Base-by-base conservation (phyloP, 2,888 invertebrate species). In the Synanthedon formicaeformis region DNA sequence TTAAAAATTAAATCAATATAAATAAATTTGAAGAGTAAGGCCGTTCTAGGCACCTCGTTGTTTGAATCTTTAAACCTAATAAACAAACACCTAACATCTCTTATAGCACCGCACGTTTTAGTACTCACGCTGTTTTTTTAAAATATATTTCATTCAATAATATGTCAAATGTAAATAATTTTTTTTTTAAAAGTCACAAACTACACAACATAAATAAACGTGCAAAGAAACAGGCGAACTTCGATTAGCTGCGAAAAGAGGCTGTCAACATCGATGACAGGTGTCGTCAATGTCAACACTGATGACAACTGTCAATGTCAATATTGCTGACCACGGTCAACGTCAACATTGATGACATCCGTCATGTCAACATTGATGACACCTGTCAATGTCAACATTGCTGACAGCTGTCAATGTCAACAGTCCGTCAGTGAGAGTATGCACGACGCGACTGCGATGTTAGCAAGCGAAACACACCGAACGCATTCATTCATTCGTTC, bases 391-490 rank as follows among this genome's bases (percentile, higher is more conserved):
- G 41, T 41, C 41, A 4, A 18, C 18, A 18, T 2, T 18, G 18
- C 2, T 3, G 2, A 18, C 23, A 23, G 1, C 23, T 23, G 23
- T 23, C 23, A 23, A 23, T 52, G 51, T 51, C 56, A 52, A 52
- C 45, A 45, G 23, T 23, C 23, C 1, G 23, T 23, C 23, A 23
- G 23, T 23, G 23, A 1, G n/a, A 13, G 13, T 13, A 13, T 45
- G 45, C 41, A 51, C 49, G 48, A 54, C 49, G 52, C 54, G 52
- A 52, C 53, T 52, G 51, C 41, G 50, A 56, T 54, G 51, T 54
- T 56, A 54, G 56, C 54, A 56, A 53, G 54, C 52, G 52, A 49
- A 16, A 16, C 51, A 63, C 58, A 57, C 52, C 54, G 23, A 53
- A 51, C 57, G 56, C 48, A 50, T 58, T 52, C 23, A 23, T 23